These are phyloP conservation scores for Emberiza fucata DNA, from an alignment of 2,113 vertebrate genomes.

Conservation along the genomic window DNA sequence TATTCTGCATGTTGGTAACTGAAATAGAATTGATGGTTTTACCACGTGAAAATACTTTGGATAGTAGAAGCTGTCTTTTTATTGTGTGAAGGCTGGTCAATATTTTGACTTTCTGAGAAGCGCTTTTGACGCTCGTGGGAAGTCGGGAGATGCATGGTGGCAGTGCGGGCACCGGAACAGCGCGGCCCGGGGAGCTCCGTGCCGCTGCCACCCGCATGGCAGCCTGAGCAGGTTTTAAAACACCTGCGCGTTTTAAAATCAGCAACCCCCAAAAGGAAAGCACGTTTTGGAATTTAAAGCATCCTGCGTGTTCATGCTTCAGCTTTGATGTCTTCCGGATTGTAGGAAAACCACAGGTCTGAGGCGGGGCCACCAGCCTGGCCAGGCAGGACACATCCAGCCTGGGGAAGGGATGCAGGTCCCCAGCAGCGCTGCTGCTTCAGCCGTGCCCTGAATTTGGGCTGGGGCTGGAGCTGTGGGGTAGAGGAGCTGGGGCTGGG, in stretches of 20 bases:
- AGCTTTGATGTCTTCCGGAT: neutral
- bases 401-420: neutral
- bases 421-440: rapidly evolving
- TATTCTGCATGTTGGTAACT: neutral
- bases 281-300: neutral
- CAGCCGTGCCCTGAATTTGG: rapidly evolving
- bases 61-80: neutral
- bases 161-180: neutral
- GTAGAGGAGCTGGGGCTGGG: neutral
- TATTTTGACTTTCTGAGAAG: neutral
- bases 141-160: neutral
- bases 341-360: neutral
- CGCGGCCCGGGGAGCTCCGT: neutral
- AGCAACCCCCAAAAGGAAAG: neutral
- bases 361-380: rapidly evolving
- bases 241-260: neutral
- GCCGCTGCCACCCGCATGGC: rapidly evolving
- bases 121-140: rapidly evolving
- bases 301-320: neutral
- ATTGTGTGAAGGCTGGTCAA: neutral
- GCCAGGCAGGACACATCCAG: rapidly evolving
- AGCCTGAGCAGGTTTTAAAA: neutral
- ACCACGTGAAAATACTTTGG: neutral
- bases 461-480: neutral
- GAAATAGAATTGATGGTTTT: neutral